Base-by-base conservation (phyloP, 2,888 invertebrate genomes). In the Acronicta aceris region DNA sequence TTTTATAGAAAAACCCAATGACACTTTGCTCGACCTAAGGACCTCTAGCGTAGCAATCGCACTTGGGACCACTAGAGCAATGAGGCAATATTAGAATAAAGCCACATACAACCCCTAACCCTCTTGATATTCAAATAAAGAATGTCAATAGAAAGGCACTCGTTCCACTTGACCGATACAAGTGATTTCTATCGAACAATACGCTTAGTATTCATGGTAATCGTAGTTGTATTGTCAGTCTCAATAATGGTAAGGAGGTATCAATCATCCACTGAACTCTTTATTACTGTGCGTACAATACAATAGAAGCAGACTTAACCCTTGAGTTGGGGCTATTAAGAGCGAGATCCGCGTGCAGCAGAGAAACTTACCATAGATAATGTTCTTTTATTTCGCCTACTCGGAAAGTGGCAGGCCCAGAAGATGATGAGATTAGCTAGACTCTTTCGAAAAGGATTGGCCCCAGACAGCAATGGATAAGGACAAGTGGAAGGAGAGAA, bases 211-310 rank as follows among this genome's bases (percentile, higher is more conserved):
- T 51, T 74, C 58, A 70, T 59, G 46, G 46, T 59, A 58, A 63
- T 53, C 48, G 58, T 58, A 45, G 48, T 42, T 69, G 62, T 65
- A 73, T 65, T 76, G 59, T 74, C 41, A 60, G 52, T 46, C 56
- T 64, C 69, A 71, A 73, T 56, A 55, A 38, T 38, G n/a, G 66
- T 42, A 60, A 42, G 59, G 38, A n/a, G 73, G 69, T 73, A 82
- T 81, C 82, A 78, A 82, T 83, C 79, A 80, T 81, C 49, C 59
- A 48, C 65, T 77, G 78, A 78, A 78, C 71, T 76, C 78, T 78
- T 81, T 81, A 84, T 81, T 74, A 72, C 66, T 61, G 64, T 62
- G 51, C 64, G 59, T 70, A 74, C 60, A 71, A 55, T 58, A 77
- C 70, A 76, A 78, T 70, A 59, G 61, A 61, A 50, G 61, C 71